These are phyloP conservation scores for Dendronephthya gigantea DNA, from an alignment of 64 coral and sea anemone genomes.

Conservation along the genomic window DNA sequence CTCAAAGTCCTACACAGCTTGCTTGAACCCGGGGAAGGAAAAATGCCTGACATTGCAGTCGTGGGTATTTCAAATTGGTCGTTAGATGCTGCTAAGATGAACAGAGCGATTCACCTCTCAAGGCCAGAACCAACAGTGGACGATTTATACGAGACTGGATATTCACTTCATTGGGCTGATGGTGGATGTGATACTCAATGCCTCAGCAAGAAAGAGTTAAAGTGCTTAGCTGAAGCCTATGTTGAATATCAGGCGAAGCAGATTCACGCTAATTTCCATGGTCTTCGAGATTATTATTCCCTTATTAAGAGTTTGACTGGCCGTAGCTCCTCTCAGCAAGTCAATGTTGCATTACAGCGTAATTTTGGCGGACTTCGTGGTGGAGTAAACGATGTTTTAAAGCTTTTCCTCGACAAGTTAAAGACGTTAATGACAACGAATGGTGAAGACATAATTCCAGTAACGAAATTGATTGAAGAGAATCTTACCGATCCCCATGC, in stretches of 20 bases:
- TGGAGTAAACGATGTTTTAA: conserved; percentile 33
- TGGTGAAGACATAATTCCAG: conserved; percentile 28
- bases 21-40: conserved; percentile 37
- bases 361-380: conserved; percentile 70
- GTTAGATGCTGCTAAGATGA: conserved; percentile 65
- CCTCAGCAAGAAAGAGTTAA: neutral
- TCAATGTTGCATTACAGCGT: conserved; percentile 42
- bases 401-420: conserved; percentile 29
- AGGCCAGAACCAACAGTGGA: conserved; percentile 48
- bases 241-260: conserved; percentile 57
- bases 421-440: neutral
- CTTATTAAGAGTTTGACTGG: conserved; percentile 47
- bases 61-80: conserved; percentile 70
- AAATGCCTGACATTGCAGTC: conserved; percentile 54
- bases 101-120: conserved; percentile 55
- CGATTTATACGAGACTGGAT: conserved; percentile 56
- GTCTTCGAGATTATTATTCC: conserved; percentile 82
- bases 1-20: conserved; percentile 56
- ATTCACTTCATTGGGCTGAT: conserved; percentile 23
- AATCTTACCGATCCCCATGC: conserved; percentile 67
- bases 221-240: conserved; percentile 64
- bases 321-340: neutral
- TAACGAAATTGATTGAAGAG: conserved; percentile 60
- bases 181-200: conserved; percentile 29
- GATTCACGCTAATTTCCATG: conserved; percentile 63